Evolutionary conservation across 2,113 vertebrate species (phyloP), one percentile per base, ranked within the genome.

Genomic region (Mohoua ochrocephala): DNA sequence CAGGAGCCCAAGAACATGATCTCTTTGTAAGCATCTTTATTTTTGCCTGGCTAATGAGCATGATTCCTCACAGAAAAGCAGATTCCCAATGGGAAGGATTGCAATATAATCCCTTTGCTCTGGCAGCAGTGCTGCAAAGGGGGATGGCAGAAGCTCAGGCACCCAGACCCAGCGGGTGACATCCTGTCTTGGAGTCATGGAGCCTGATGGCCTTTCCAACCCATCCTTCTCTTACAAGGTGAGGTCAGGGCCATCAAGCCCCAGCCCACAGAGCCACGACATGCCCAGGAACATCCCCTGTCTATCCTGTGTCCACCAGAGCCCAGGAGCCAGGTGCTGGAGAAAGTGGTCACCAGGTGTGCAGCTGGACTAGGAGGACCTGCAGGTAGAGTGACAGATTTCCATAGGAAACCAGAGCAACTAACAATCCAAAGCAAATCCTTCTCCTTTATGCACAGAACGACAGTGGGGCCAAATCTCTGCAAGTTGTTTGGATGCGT

Each of bases 111-210:
- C 20, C 0, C 1, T 64, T 35, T 52, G 50, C 2, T 41, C n/a
- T 45, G 63, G 63, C 63, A 89, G 44, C 41, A 26, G 37, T 14
- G 35, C 30, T 71, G 49, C 41, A 57, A 13, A 77, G 41, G 13
- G 3, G 12, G 9, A 3, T 28, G 64, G 26, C 24, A 47, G 20
- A 64, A 22, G 24, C 15, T 82, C 37, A 61, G 41, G 31, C 22
- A 74, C 8, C 1, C 60, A 28, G 22, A 68, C 23, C 22, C 82
- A 65, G 37, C 0, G 0, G 37, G 45, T 42, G 6, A 1, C 30
- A 42, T 47, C 79, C 52, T 50, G 49, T 33, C 42, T 3, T 13
- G 31, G 16, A 21, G 3, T 52, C 54, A 24, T 1, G 31, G 21
- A 59, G n/a, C 22, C 39, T 50, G 22, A 4, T n/a, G 52, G 33